Conservation (phyloP, 2,113 vertebrate species). For the Hiodon alosoides region DNA sequence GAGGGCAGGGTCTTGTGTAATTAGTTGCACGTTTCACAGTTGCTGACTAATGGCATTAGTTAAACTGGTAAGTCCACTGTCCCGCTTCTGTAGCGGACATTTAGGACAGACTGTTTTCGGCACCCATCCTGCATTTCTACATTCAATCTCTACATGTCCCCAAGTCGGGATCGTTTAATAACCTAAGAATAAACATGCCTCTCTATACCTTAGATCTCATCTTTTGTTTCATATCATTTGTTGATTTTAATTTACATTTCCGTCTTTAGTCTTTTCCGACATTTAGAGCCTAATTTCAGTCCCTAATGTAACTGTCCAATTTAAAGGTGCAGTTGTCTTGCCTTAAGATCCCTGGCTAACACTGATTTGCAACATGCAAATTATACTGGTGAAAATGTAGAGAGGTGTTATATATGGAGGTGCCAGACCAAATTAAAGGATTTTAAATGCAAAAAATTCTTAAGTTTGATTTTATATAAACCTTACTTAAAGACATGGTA, state of each 20-base stretch:
- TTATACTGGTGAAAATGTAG: no score
- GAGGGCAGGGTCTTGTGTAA: neutral
- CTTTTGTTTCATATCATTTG: neutral
- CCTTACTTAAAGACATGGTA: no score
- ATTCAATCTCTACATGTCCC: neutral
- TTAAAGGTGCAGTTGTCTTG: no score
- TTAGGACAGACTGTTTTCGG: neutral
- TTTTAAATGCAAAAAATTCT: no score
- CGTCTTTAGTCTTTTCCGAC: no score
- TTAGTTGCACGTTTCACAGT: neutral
- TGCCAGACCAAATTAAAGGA: no score
- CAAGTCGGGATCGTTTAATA: neutral
- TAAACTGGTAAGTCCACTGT: conserved; percentile 4
- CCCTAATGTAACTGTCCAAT: neutral
- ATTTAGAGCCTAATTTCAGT: neutral
- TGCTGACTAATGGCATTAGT: neutral
- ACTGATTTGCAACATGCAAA: neutral
- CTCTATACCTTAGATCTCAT: neutral
- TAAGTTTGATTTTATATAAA: no score
- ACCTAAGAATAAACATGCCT: neutral
- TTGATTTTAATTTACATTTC: neutral
- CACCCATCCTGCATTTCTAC: neutral
- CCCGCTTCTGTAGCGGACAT: neutral
- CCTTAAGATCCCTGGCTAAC: neutral
- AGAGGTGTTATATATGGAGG: no score